Evolutionary conservation across 2,797 vertebrate genomes (phyloP), one percentile per base, ranked within the genome.

Genomic region (Mycteria americana): DNA sequence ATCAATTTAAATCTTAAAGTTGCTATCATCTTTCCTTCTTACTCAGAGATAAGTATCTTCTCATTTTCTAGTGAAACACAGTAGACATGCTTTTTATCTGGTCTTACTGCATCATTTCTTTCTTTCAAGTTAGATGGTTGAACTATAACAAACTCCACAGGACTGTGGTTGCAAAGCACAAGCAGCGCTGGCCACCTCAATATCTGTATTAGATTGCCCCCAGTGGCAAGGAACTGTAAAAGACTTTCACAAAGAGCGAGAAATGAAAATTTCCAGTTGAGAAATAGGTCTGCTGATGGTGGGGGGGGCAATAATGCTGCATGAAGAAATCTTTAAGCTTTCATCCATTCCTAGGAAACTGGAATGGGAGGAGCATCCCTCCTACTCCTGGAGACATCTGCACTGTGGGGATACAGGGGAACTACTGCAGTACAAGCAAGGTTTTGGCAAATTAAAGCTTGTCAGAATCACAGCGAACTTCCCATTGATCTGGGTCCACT

Each of bases 1-100:
- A 97, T 96, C 97, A 91, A 97, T 97, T 97, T 97, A 95, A 96
- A 96, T 95, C 95, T 93, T 91, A 67, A 88, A 90, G 92, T 75
- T 90, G 87, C 92, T 91, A 91, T 96, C 69, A 92, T 96, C 73
- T 91, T 94, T 91, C 73, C 30, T 95, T 92, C 93, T 94, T 92
- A 89, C 59, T 90, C 91, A 86, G 89, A 96, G 82, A 93, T 82
- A 97, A 96, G 88, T 64, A 93, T 86, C 76, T 76, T 56, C 65
- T 90, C 79, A 67, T 92, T 95, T 95, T 92, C 91, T 39, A 86
- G 54, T 39, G 87, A 94, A 94, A 82, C 37, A 86, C 39, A 25
- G 75, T n/a, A 73, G 62, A 84, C 0, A 2, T 27, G 41, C 5
- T 69, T 68, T 92, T 74, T 12, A 50, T 56, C n/a, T 64, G 82